Conservation (phyloP, 2,888 invertebrate species). For the Sesamia inferens region DNA sequence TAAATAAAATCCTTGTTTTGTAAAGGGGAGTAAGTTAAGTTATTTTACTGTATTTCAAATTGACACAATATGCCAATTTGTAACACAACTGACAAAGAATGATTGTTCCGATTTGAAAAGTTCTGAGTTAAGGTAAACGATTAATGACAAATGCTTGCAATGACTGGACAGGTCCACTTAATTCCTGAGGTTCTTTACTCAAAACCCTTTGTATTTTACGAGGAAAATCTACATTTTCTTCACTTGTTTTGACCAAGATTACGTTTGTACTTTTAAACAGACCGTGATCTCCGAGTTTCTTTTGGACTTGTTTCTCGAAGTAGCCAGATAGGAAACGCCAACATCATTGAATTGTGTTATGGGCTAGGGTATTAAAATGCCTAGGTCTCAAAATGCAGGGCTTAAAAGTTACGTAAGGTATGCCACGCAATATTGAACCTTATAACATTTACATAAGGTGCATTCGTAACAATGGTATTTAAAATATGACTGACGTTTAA, state of each 20-base stretch:
- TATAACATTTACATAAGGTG: too few species aligned
- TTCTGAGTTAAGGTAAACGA: too few species aligned
- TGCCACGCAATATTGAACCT: too few species aligned
- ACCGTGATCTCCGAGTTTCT: too few species aligned
- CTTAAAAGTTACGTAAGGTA: too few species aligned
- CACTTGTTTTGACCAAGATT: not conserved
- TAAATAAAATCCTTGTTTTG: too few species aligned
- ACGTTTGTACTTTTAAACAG: not conserved
- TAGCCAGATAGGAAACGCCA: not conserved
- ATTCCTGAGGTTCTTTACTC: not conserved
- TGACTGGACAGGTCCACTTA: not conserved
- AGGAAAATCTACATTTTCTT: not conserved
- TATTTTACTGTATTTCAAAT: too few species aligned
- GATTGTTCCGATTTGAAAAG: not conserved
- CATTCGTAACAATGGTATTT: not conserved
- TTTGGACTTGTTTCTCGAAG: not conserved
- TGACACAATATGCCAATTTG: not conserved
- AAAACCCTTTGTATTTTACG: not conserved
- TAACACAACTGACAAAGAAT: not conserved
- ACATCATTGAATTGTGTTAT: not conserved
- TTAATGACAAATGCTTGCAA: not conserved
- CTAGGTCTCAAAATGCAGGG: too few species aligned
- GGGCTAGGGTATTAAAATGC: too few species aligned
- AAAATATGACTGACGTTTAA: too few species aligned
- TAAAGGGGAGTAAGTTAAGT: too few species aligned